Evolutionary conservation across 2,113 vertebrate genomes (phyloP).

Genomic region (Stegastes partitus): DNA sequence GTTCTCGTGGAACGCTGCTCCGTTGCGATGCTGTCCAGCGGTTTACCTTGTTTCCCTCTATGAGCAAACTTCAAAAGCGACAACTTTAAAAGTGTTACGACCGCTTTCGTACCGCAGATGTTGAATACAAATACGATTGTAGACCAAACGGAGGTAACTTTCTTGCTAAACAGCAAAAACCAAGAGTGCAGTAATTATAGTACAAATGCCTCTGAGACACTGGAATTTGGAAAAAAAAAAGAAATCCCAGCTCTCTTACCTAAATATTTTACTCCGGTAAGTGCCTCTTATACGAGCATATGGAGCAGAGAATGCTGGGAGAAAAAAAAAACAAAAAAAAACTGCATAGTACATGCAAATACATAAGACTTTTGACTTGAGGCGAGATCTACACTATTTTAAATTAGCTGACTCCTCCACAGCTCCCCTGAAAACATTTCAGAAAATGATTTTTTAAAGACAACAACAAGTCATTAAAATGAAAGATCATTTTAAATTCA

Average conservation of each 20-base stretch:
- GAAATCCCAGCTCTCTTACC: conserved; percentile 18
- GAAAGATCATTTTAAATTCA: conserved; percentile 70
- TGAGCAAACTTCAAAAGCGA: conserved; percentile 6
- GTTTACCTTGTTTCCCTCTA: neutral
- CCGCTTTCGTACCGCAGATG: neutral
- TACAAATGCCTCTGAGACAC: conserved; percentile 39
- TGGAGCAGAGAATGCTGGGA: conserved; percentile 9
- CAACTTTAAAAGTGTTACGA: neutral
- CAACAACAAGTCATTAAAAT: conserved; percentile 78
- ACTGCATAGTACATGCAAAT: conserved; percentile 57
- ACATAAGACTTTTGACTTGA: conserved; percentile 39
- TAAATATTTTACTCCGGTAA: conserved; percentile 47
- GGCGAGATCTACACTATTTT: conserved; percentile 56
- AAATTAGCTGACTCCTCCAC: conserved; percentile 64
- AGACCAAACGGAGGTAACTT: conserved; percentile 40
- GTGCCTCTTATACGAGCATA: conserved; percentile 23
- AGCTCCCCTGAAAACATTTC: conserved; percentile 69
- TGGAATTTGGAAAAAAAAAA: conserved; percentile 25
- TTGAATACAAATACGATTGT: conserved; percentile 21
- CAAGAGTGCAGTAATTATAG: conserved; percentile 40
- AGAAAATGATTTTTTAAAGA: conserved; percentile 67
- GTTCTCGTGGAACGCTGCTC: neutral
- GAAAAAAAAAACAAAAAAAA: no score
- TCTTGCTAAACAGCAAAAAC: conserved; percentile 39
- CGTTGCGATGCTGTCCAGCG: neutral